Evolutionary conservation across 2,113 vertebrate genomes (phyloP).

Genomic region (Syngnathus floridae): DNA sequence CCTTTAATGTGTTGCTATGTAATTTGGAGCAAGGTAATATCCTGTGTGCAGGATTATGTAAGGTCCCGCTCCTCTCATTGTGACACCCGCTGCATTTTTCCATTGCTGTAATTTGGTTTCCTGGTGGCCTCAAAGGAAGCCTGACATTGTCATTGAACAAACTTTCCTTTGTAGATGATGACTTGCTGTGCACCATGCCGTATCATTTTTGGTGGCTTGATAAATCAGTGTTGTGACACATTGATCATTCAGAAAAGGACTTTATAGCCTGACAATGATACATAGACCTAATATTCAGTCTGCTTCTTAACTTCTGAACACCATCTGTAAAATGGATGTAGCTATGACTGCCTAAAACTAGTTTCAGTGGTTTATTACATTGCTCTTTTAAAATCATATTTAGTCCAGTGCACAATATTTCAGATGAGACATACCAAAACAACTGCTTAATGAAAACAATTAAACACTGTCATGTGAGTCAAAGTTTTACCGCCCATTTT

Average conservation of each 20-base stretch:
- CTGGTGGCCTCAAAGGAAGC: conserved; percentile 28
- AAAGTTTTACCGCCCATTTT: background rate
- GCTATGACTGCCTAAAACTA: background rate
- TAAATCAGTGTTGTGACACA: too few relatives aligned
- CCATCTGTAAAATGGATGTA: background rate
- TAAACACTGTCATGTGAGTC: too few relatives aligned
- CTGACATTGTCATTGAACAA: conserved; percentile 15
- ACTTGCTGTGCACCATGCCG: background rate
- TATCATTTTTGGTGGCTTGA: background rate
- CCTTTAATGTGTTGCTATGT: conserved; percentile 29
- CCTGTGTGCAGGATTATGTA: conserved; percentile 32
- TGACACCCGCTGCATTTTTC: conserved; percentile 15
- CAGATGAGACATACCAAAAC: background rate
- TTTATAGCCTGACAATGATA: background rate
- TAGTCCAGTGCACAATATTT: background rate
- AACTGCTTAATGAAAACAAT: background rate
- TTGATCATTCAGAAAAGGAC: too few relatives aligned
- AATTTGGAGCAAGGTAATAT: conserved; percentile 28
- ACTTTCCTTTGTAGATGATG: background rate
- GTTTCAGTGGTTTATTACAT: background rate
- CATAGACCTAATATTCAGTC: background rate
- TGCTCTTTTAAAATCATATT: background rate
- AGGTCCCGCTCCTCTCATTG: conserved; percentile 10
- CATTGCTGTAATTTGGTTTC: conserved; percentile 30
- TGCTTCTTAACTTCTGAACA: background rate